phyloP scores from a whole-genome alignment of 1,140 invertebrate genomes.

The Anastrepha obliqua region DNA sequence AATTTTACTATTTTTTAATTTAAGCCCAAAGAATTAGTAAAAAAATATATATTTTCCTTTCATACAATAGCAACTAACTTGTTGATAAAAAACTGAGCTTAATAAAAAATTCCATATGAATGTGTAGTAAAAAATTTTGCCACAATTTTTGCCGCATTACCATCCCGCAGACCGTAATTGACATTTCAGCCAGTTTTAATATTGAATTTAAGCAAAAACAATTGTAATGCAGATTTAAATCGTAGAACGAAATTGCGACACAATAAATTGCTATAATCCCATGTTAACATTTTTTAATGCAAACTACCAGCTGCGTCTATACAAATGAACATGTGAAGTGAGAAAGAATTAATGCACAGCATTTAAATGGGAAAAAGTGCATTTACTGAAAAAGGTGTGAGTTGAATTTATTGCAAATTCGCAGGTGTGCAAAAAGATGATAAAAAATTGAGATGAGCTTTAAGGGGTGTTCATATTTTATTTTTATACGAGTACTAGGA shows the following conservation, averaged over 20 bases:
- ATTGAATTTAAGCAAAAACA: not conserved
- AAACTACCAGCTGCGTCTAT: not conserved
- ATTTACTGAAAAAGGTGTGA: not conserved
- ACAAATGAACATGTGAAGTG: not conserved
- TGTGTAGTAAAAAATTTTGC: too few relatives aligned
- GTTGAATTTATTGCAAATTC: not conserved
- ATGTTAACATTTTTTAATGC: not conserved
- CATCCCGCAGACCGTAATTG: not conserved
- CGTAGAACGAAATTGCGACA: not conserved
- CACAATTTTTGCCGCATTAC: too few relatives aligned
- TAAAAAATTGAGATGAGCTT: too few relatives aligned
- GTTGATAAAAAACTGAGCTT: too few relatives aligned
- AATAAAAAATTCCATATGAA: too few relatives aligned
- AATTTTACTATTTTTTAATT: too few relatives aligned
- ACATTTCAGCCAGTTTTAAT: not conserved
- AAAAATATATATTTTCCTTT: too few relatives aligned
- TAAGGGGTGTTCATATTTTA: too few relatives aligned
- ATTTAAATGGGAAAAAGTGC: not conserved
- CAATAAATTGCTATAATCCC: slow-evolving; percentile 34
- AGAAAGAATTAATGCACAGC: not conserved
- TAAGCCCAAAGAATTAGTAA: too few relatives aligned
- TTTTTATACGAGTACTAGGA: too few relatives aligned
- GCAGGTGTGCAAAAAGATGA: not conserved
- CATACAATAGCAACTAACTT: too few relatives aligned
- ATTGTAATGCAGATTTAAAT: not conserved